These are phyloP conservation scores for Antechinus flavipes DNA, from an alignment of 2,113 vertebrate species.

Conservation along the genomic window DNA sequence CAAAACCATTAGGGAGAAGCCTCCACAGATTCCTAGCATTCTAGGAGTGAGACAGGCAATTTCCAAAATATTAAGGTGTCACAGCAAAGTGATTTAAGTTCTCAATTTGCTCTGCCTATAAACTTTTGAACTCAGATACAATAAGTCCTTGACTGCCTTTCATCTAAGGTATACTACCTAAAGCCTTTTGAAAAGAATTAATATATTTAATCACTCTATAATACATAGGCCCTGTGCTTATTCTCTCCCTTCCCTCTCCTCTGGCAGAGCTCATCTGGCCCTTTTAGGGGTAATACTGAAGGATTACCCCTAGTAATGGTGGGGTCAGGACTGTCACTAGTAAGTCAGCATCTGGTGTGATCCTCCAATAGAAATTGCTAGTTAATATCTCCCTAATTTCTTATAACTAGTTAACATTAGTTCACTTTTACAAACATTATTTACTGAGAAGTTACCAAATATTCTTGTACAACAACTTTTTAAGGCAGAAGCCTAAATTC, in stretches of 20 bases:
- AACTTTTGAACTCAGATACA: not conserved
- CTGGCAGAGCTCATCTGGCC: not conserved
- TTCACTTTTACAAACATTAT: not conserved
- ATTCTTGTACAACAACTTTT: not conserved
- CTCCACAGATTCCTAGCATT: not conserved
- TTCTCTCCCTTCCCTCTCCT: not conserved
- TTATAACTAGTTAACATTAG: not conserved
- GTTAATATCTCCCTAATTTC: not conserved
- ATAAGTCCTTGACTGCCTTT: not conserved
- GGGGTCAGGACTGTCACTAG: not conserved
- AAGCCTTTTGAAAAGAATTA: not conserved
- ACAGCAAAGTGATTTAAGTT: not conserved
- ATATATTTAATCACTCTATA: not conserved
- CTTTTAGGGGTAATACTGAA: not conserved
- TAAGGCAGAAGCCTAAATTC: not conserved
- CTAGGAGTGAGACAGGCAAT: not conserved
- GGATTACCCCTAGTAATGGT: not conserved
- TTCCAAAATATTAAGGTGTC: constrained; percentile 5
- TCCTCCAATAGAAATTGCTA: not conserved
- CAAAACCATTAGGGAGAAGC: not conserved
- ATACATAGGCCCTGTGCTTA: not conserved
- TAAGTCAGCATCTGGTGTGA: not conserved
- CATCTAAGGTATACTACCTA: not conserved
- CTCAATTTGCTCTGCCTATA: constrained; percentile 1
- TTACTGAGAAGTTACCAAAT: not conserved